Evolutionary conservation across 92 coral and sea anemone genomes (phyloP), one percentile per base, ranked within the genome.

Genomic region (Epizoanthus stellaris): DNA sequence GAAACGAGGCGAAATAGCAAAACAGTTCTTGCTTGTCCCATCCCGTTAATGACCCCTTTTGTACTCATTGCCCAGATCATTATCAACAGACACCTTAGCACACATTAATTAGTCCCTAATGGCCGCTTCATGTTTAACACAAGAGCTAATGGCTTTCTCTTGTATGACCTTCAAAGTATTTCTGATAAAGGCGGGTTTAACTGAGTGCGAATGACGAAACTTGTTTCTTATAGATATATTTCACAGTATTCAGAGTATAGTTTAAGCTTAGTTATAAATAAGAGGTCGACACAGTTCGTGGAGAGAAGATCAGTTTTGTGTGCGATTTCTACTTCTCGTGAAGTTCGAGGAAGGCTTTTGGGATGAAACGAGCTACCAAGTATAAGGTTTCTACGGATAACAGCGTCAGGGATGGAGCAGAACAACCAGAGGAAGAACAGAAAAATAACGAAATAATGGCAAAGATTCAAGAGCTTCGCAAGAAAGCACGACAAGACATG

Each of bases 401-500:
- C 1, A 23, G 34, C 7, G 25, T 0, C 5, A 76, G 10, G 38
- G 61, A 79, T 3, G 2, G 8, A 25, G 16, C 59, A 12, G 73
- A 79, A 39, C n/a, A 62, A 14, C 57, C 11, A 13, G 61, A 64
- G 53, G 85, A 82, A 38, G 85, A 87, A 9, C 19, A 21, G 14
- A 86, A 76, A 49, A 80, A 72, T 66, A 79, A 53, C 38, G 88
- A 81, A 70, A 79, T 82, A 14, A 70, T 13, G 30, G 70, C 67
- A 19, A 90, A 90, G 71, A 68, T 86, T 20, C 75, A 82, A 7
- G 85, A 90, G 45, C 93, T 90, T 75, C 85, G 85, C 0, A 86
- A 77, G 73, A 90, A 90, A 77, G 90, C 90, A 25, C 75, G 93
- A 3, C 93, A 90, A 82, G 93, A 87, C 25, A 86, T 69, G 90